Evolutionary conservation across 2,113 vertebrate species (phyloP).

Genomic region (Saguinus imperator): DNA sequence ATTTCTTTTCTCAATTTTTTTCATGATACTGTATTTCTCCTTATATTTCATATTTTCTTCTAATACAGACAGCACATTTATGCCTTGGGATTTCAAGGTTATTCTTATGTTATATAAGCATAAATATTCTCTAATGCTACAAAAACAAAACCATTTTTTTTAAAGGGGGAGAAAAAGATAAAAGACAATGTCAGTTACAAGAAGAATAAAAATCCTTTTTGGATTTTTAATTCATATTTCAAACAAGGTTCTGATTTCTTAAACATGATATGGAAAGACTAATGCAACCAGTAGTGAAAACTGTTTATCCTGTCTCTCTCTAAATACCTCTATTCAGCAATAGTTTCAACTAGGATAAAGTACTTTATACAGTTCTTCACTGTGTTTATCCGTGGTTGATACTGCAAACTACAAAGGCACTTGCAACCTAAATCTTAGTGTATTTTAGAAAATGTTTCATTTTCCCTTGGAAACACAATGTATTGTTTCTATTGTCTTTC

Average conservation of each 20-base stretch:
- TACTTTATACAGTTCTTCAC: conserved; percentile 16
- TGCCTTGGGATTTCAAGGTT: neutral
- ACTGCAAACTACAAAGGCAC: conserved; percentile 32
- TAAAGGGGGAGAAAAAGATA: neutral
- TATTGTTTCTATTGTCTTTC: conserved; percentile 49
- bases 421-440: neutral
- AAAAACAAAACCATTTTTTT: conserved; percentile 22
- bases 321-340: conserved; percentile 5
- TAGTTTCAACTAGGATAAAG: conserved; percentile 25
- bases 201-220: neutral
- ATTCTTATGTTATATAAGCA: neutral
- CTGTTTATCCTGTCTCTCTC: neutral
- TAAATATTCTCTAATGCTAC: neutral
- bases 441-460: conserved; percentile 60
- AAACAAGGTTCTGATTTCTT: conserved; percentile 36
- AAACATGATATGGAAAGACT: neutral
- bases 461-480: conserved; percentile 11
- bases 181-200: neutral
- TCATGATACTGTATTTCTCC: neutral
- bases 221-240: neutral
- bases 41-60: conserved; percentile 36
- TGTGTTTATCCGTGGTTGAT: neutral
- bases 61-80: neutral
- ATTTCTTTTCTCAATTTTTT: neutral
- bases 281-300: neutral